Evolutionary conservation across 1,140 invertebrate genomes (phyloP).

Genomic region (Drepana arcuata): DNA sequence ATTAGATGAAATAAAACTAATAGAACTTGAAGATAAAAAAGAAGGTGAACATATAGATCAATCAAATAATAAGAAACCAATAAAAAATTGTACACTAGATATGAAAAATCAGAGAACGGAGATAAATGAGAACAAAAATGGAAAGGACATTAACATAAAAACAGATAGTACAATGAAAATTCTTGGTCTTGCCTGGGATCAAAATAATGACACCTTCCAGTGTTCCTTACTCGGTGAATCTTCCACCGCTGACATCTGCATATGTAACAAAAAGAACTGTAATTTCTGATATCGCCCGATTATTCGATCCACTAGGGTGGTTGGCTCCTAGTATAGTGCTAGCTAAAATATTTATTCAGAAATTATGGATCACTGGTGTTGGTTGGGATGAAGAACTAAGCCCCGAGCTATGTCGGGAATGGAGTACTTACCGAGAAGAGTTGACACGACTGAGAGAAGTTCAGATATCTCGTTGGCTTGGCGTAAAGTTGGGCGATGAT

Average conservation of each 20-base stretch:
- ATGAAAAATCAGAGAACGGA: too few species aligned
- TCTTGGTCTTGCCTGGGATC: constrained; percentile 5
- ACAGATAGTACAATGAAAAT: constrained; percentile 5
- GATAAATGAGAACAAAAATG: too few species aligned
- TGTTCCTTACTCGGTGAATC: constrained; percentile 1
- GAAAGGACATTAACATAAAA: constrained; percentile 2
- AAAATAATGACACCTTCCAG: constrained; percentile 1
- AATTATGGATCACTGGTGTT: constrained; percentile 3
- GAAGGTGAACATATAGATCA: too few species aligned
- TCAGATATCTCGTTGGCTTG: neutral
- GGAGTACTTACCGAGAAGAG: constrained; percentile 3
- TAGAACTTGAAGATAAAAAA: too few species aligned
- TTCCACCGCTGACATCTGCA: neutral
- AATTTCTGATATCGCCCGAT: constrained; percentile 1
- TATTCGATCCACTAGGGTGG: constrained; percentile 5
- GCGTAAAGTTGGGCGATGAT: neutral
- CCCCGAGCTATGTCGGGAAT: neutral
- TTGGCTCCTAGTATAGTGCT: constrained; percentile 2
- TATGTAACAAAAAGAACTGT: constrained; percentile 3
- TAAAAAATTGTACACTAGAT: too few species aligned
- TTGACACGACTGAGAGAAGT: neutral
- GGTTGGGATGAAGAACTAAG: constrained; percentile 3
- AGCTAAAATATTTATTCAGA: constrained; percentile 6
- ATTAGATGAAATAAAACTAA: too few species aligned
- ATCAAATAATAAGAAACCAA: too few species aligned